These are phyloP conservation scores for Grammomys dolichurus DNA, from an alignment of 2,113 vertebrate genomes.

Conservation along the genomic window DNA sequence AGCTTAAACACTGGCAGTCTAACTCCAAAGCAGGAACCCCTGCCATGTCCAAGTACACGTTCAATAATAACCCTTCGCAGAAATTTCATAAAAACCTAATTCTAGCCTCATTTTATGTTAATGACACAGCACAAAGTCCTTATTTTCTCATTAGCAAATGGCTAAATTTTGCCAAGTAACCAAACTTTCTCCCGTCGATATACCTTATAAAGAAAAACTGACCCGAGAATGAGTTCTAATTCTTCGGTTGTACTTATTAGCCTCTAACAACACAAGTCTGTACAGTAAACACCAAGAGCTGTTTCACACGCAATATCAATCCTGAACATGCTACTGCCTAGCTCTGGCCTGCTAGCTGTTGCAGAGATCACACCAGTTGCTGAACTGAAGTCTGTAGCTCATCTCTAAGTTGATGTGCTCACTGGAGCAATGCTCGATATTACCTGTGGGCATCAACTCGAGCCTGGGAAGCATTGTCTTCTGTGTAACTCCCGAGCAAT, in stretches of 20 bases:
- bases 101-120: slow-evolving; percentile 8
- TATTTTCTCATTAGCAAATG: not conserved
- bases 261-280: not conserved
- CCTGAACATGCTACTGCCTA: not conserved
- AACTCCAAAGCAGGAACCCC: not conserved
- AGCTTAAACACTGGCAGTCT: not conserved
- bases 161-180: slow-evolving; percentile 8
- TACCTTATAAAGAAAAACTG: not conserved
- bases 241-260: not conserved
- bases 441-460: slow-evolving; percentile 98
- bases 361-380: not conserved
- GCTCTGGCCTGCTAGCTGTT: not conserved
- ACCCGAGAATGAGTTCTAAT: not conserved
- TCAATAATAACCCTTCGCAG: not conserved
- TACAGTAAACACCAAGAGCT: not conserved
- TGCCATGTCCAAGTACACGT: not conserved
- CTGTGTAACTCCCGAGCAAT: slow-evolving; percentile 98
- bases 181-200: not conserved
- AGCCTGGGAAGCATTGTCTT: slow-evolving; percentile 98
- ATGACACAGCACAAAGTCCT: not conserved
- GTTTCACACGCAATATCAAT: not conserved
- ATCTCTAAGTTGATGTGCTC: not conserved
- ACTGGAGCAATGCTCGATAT: not conserved
- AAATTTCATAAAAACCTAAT: not conserved
- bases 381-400: not conserved